phyloP scores from a whole-genome alignment of 2,888 invertebrate genomes.

The Synanthedon andrenaeformis region DNA sequence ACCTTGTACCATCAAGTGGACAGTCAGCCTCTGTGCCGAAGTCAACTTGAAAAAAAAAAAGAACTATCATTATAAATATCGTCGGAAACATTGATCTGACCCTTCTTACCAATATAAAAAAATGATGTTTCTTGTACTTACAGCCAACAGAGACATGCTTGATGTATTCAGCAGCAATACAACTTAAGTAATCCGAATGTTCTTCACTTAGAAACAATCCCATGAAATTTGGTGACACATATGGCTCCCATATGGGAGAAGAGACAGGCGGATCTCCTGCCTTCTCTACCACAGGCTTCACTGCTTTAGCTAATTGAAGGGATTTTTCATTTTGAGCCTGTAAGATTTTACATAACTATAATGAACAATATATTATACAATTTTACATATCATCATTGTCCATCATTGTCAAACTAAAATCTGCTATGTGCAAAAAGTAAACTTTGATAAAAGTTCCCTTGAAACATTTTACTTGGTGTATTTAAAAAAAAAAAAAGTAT shows the following conservation, averaged over 20 bases:
- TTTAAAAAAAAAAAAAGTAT: too few species aligned
- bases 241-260: constrained; percentile 81
- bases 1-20: too few species aligned
- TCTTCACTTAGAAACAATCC: constrained; percentile 88
- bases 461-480: background rate
- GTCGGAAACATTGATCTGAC: too few species aligned
- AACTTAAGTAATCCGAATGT: constrained; percentile 83
- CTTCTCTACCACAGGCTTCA: constrained; percentile 80
- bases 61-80: too few species aligned
- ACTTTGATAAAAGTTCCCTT: background rate
- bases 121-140: constrained; percentile 45
- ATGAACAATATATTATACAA: too few species aligned
- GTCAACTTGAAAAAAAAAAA: too few species aligned
- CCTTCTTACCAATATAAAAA: too few species aligned
- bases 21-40: too few species aligned
- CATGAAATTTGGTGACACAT: constrained; percentile 90
- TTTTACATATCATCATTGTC: too few species aligned
- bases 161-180: constrained; percentile 83
- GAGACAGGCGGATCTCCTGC: constrained; percentile 75
- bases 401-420: too few species aligned
- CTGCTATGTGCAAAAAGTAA: too few species aligned
- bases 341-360: background rate
- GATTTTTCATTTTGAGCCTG: constrained; percentile 83
- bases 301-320: constrained; percentile 75
- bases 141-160: constrained; percentile 82